Base-by-base conservation (phyloP, 2,888 invertebrate genomes). In the Chorisops tibialis region DNA sequence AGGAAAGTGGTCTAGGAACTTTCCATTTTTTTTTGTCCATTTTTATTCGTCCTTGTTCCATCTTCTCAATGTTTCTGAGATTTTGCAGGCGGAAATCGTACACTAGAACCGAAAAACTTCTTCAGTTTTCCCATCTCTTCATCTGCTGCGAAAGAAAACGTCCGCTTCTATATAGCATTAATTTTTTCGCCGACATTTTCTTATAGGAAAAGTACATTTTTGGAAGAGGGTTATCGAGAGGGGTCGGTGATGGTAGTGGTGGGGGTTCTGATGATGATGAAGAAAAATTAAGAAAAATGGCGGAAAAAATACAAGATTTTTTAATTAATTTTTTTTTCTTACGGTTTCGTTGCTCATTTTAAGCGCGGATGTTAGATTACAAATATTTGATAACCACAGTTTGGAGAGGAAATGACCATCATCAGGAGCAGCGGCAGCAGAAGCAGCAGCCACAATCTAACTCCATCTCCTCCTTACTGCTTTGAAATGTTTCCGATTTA, bases 1-100 rank as follows among this genome's bases (percentile, higher is more conserved):
- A 59, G 62, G 49, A 59, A 64, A 64, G 59, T 62, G 43, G 30
- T 51, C 56, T 35, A 24, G 56, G 56, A 56, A 56, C 43, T 56
- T 56, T 43, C 45, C 56, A 43, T 30, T 56, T 43, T 52, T 56
- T 45, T 56, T 24, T 14, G 4, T 30, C 2, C 12, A 7, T n/a
- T 18, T 7, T 30, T 9, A 24, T 14, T 18, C 50, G 6, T 9
- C 39, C 12, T 37, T 7, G 52, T 30, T 30, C 30, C 30, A 9
- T 30, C 30, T 30, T 30, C 30, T 9, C 30, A 30, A 30, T 30
- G 30, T 30, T 30, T 9, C 9, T 30, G 30, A 30, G 30, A 30
- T 30, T 7, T 30, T 9, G 30, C 30, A 9, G 7, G 30, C 30
- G 30, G n/a, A 52, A 52, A 38, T 52, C 30, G 30, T 21, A 19